These are phyloP conservation scores for Eonycteris spelaea DNA, from an alignment of 2,113 vertebrate genomes.

Conservation along the genomic window DNA sequence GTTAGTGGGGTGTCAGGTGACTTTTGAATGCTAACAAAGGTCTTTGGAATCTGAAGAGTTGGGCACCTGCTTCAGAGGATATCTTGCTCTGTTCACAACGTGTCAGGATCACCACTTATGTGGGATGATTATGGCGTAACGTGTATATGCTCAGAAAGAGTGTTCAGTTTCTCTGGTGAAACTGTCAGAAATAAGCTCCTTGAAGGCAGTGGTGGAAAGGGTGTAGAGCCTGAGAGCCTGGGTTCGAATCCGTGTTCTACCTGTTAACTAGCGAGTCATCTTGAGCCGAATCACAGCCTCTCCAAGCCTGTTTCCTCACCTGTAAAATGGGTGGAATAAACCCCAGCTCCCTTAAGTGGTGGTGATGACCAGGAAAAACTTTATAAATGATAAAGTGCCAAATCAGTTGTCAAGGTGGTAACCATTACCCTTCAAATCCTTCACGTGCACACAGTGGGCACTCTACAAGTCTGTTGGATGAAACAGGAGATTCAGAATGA, in stretches of 20 bases:
- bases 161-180: neutral
- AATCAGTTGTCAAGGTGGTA: neutral
- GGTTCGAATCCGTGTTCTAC: neutral
- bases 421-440: neutral
- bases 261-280: neutral
- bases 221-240: neutral
- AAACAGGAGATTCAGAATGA: neutral
- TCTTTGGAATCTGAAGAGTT: neutral
- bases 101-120: neutral
- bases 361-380: neutral
- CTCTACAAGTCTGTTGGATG: neutral
- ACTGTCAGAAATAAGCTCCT: neutral
- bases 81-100: neutral
- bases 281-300: neutral
- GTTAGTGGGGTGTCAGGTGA: neutral
- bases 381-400: neutral
- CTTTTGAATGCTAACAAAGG: neutral
- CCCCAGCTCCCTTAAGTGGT: neutral
- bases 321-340: conserved; percentile 9
- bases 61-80: neutral
- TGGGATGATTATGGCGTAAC: neutral
- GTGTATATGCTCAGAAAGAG: neutral
- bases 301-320: neutral
- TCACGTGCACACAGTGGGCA: neutral
- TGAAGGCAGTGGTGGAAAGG: neutral